Percentiles rank a stretch among this genome's conserved stretches.
Evolutionary conservation across 30 jellyfish, hydroid and myxozoan species (phyloP).

Genomic region (Chrysaora quinquecirrha): DNA sequence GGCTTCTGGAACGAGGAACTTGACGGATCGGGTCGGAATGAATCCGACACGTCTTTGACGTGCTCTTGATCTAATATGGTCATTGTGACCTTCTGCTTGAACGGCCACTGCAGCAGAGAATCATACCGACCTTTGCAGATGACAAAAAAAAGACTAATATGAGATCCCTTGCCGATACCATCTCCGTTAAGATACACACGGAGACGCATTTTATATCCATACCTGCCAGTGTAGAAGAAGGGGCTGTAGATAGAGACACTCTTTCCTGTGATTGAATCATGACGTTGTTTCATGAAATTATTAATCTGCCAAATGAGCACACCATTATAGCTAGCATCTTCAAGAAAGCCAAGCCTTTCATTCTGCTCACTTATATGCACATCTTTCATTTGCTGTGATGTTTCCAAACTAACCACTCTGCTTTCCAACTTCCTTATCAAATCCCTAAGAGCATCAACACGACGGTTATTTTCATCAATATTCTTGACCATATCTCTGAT

Average conservation of each 20-base stretch:
- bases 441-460: constrained; percentile 53
- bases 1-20: constrained; percentile 91
- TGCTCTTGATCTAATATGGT: constrained; percentile 57
- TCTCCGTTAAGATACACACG: constrained; percentile 95
- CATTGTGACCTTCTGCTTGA: constrained; percentile 73
- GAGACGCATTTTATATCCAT: constrained; percentile 88
- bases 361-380: constrained; percentile 46
- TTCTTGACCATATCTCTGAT: neutral
- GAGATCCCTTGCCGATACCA: constrained; percentile 91
- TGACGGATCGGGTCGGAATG: constrained; percentile 82
- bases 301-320: constrained; percentile 71
- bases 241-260: constrained; percentile 89
- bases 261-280: constrained; percentile 76
- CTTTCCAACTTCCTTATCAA: constrained; percentile 20
- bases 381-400: constrained; percentile 15
- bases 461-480: constrained; percentile 17
- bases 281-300: constrained; percentile 44
- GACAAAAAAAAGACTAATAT: constrained; percentile 82
- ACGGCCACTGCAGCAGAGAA: constrained; percentile 90
- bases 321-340: constrained; percentile 73
- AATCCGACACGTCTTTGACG: constrained; percentile 61
- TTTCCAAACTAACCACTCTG: constrained; percentile 5
- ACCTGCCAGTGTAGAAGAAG: constrained; percentile 69
- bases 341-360: constrained; percentile 45
- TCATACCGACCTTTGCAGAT: constrained; percentile 89